Evolutionary conservation across 2,113 vertebrate species (phyloP).

Genomic region (Origma solitaria): DNA sequence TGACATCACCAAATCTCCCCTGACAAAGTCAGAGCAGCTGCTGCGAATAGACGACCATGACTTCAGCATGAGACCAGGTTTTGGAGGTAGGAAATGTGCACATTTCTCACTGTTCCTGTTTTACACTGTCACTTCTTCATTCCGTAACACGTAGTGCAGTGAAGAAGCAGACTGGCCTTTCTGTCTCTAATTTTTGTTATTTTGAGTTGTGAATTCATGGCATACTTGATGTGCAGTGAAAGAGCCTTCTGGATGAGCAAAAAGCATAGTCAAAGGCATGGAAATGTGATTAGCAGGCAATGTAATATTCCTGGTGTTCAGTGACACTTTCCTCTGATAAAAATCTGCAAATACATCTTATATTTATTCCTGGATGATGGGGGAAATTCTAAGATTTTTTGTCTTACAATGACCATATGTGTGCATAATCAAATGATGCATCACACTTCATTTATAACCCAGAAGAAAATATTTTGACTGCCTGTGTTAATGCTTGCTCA

Average conservation of each 20-base stretch:
- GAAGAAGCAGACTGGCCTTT: neutral
- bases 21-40: slow-evolving; percentile 95
- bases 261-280: neutral
- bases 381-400: neutral
- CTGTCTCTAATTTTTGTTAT: neutral
- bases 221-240: neutral
- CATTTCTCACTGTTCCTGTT: neutral
- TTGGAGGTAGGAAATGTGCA: slow-evolving; percentile 82
- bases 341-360: neutral
- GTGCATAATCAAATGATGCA: neutral
- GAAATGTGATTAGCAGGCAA: neutral
- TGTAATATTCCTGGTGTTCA: neutral
- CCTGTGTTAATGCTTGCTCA: neutral
- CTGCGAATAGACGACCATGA: slow-evolving; percentile 96
- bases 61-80: slow-evolving; percentile 97
- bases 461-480: neutral
- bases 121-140: neutral
- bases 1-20: slow-evolving; percentile 92
- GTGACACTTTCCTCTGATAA: neutral
- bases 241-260: neutral
- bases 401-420: neutral
- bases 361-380: neutral
- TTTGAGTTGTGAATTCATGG: neutral
- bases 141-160: accelerated
- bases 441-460: neutral